These are phyloP conservation scores for Hippasteria phrygiana DNA, from an alignment of 53 echinoderm and acorn worm species.

Conservation along the genomic window DNA sequence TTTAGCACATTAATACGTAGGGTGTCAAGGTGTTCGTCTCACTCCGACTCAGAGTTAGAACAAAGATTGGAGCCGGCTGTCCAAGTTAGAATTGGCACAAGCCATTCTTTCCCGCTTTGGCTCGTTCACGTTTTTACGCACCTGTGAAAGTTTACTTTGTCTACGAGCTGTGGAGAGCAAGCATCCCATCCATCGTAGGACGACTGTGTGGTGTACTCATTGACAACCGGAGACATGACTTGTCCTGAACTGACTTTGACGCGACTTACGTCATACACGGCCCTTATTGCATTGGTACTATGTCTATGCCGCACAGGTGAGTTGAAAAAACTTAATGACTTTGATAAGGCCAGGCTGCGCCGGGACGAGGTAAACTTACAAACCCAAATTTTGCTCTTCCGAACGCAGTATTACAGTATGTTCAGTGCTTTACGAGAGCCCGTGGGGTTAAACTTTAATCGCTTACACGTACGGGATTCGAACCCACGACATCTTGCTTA, in stretches of 20 bases:
- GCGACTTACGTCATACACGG: constrained; percentile 25
- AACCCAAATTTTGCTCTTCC: too few relatives aligned
- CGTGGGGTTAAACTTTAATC: too few relatives aligned
- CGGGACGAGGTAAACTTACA: too few relatives aligned
- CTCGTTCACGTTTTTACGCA: neutral
- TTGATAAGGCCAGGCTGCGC: too few relatives aligned
- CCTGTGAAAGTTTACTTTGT: neutral
- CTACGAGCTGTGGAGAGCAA: neutral
- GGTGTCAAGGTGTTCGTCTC: neutral
- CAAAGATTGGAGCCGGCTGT: neutral
- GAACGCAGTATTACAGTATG: too few relatives aligned
- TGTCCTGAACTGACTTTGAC: constrained; percentile 15
- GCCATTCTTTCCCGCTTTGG: too few relatives aligned
- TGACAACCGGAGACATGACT: constrained; percentile 1
- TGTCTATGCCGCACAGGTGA: constrained; percentile 35
- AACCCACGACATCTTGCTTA: too few relatives aligned
- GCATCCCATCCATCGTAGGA: too few relatives aligned
- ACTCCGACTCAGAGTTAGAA: neutral
- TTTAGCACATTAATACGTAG: neutral
- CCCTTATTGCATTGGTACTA: constrained; percentile 15
- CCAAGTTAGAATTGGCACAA: too few relatives aligned
- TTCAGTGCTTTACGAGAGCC: too few relatives aligned
- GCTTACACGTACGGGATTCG: too few relatives aligned
- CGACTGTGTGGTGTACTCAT: neutral
- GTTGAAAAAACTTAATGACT: neutral